Evolutionary conservation across 53 echinoderm and acorn worm species (phyloP), one percentile per base, ranked within the genome.

Genomic region (Temnopleurus reevesii): DNA sequence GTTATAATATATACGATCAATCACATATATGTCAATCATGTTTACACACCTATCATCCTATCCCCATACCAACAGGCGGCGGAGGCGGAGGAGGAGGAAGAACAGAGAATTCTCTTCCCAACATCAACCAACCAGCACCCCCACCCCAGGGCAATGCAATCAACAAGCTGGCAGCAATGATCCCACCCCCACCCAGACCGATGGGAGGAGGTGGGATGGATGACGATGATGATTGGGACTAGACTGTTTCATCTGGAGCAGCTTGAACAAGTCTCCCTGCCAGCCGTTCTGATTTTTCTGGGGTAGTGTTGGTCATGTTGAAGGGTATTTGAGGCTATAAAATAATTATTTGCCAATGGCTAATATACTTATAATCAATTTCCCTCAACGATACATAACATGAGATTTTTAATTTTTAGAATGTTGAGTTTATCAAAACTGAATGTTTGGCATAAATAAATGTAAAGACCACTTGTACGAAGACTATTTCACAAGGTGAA

Each of bases 161-260:
- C 87, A 95, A 95, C 81, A 94, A 93, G 82, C 84, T 97, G 5
- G 94, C 97, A 4, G 84, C 93, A 12, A 97, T 95, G 94, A 97
- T 97, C 33, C 97, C 97, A 9, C 80, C 90, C 2, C 92, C 97
- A 12, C 90, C 93, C 4, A 91, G 90, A 29, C 89, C 95, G 13
- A n/a, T 13, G 8, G 91, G 90, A 25, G 83, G 57, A 45, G 91
- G 76, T 12, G 58, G 76, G 35, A 8, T 45, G 4, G 89, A 53
- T 15, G 81, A 92, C 31, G 92, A 92, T 45, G 85, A 85, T 60
- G 85, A 85, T 29, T 59, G 61, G 45, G 60, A 85, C 1, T 85
- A 85, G 6, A 36, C 44, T 34, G n/a, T n/a, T n/a, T n/a, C n/a
- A n/a, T n/a, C n/a, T 12, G 7, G 41, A 64, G 4, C 59, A 59